A percentile compares a stretch with the other conserved stretches of the same genome.
Evolutionary conservation across 2,888 invertebrate species (phyloP).

Genomic region (Agrypnus murinus): DNA sequence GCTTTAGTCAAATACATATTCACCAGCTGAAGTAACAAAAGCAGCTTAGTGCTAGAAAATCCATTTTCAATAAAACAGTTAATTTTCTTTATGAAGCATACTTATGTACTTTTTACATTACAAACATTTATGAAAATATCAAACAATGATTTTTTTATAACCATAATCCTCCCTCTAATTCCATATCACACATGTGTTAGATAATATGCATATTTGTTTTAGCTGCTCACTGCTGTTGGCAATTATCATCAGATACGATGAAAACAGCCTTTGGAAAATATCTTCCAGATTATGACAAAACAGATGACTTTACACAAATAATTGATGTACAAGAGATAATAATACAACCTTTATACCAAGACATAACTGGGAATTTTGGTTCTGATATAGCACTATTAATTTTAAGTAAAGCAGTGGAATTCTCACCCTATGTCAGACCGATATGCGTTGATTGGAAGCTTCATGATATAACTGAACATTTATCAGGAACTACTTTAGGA

Average conservation of each 20-base stretch:
- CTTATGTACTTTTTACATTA: too few relatives aligned
- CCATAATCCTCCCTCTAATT: too few relatives aligned
- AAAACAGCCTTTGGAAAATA: slow-evolving; percentile 67
- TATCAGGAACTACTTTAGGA: slow-evolving; percentile 57
- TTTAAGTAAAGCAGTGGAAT: slow-evolving; percentile 67
- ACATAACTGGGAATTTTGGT: slow-evolving; percentile 73
- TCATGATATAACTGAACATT: slow-evolving; percentile 58
- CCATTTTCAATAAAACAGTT: too few relatives aligned
- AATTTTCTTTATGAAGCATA: too few relatives aligned
- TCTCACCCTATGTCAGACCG: slow-evolving; percentile 71
- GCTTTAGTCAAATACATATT: too few relatives aligned
- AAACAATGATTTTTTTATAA: too few relatives aligned
- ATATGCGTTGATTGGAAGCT: slow-evolving; percentile 72
- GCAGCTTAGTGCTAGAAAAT: too few relatives aligned
- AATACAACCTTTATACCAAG: slow-evolving; percentile 72
- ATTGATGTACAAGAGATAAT: slow-evolving; percentile 69
- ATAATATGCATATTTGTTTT: too few relatives aligned
- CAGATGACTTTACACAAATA: slow-evolving; percentile 62
- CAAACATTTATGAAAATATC: too few relatives aligned
- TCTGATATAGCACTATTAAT: slow-evolving; percentile 75
- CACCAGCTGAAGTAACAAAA: too few relatives aligned
- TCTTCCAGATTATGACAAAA: slow-evolving; percentile 63
- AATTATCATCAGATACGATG: slow-evolving; percentile 63
- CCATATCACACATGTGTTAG: too few relatives aligned
- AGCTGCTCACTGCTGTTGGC: slow-evolving; percentile 72